phyloP scores from a whole-genome alignment of 2,113 vertebrate species.

The Solea senegalensis region DNA sequence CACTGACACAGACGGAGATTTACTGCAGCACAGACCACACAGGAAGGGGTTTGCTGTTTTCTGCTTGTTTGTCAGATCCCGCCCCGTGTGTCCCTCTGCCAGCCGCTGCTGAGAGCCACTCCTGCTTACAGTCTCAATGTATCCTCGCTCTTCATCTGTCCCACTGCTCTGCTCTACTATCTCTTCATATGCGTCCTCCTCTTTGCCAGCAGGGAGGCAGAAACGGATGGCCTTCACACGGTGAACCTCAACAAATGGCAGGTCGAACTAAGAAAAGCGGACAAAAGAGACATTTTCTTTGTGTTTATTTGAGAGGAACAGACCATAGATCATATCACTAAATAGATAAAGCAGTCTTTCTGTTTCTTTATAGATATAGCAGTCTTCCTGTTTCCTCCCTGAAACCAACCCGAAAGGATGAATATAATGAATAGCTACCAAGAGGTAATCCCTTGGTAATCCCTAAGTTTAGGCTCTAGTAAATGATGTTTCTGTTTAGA shows the following conservation, averaged over 20 bases:
- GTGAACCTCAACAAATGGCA: constrained; percentile 86
- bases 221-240: constrained; percentile 83
- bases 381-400: no score
- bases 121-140: constrained; percentile 35
- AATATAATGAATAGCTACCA: no score
- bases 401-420: no score
- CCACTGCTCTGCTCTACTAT: background rate
- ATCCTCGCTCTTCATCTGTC: constrained; percentile 18
- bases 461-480: no score
- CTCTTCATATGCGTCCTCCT: constrained; percentile 45
- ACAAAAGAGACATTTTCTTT: background rate
- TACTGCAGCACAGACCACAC: constrained; percentile 71
- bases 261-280: constrained; percentile 78
- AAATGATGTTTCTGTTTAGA: no score
- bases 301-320: background rate
- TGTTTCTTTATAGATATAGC: no score
- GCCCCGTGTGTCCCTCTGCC: constrained; percentile 22
- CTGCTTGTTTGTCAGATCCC: constrained; percentile 3
- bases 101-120: constrained; percentile 67
- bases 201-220: constrained; percentile 56
- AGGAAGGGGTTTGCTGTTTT: constrained; percentile 51
- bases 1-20: constrained; percentile 69
- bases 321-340: no score
- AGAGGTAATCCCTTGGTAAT: no score
- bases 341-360: no score